These are phyloP conservation scores for Drosophila kambysellisi DNA, from an alignment of 2,888 invertebrate species.

Conservation along the genomic window DNA sequence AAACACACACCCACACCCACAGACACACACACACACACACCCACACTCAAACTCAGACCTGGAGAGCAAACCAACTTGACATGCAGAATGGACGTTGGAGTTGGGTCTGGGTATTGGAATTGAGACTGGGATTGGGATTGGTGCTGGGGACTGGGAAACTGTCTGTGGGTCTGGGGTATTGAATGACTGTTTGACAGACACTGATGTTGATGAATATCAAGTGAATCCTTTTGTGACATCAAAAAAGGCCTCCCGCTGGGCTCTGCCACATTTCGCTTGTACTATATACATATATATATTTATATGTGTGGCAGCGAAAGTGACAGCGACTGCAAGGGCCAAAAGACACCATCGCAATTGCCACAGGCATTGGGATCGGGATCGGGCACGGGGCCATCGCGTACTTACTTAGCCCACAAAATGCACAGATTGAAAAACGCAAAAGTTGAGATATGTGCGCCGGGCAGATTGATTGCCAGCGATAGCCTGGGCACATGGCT, in stretches of 20 bases:
- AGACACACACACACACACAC: constrained; percentile 33
- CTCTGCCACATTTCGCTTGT: constrained; percentile 36
- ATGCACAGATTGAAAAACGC: constrained; percentile 77
- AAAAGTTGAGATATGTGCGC: constrained; percentile 78
- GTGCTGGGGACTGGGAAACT: constrained; percentile 16
- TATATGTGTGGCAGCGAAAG: constrained; percentile 66
- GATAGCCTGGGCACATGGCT: constrained; percentile 72
- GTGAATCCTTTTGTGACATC: constrained; percentile 85
- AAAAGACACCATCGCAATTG: constrained; percentile 25
- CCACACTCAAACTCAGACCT: constrained; percentile 6
- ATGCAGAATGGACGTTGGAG: constrained; percentile 68
- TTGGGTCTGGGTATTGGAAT: constrained; percentile 37
- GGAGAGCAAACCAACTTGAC: constrained; percentile 64
- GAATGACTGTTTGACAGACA: constrained; percentile 81
- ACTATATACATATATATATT: neutral
- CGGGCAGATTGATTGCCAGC: constrained; percentile 82
- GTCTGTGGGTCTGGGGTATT: constrained; percentile 53
- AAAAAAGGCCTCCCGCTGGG: constrained; percentile 80
- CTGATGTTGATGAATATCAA: constrained; percentile 85
- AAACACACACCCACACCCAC: constrained; percentile 22
- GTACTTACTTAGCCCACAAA: constrained; percentile 80
- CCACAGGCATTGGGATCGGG: constrained; percentile 27
- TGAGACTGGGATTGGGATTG: constrained; percentile 37
- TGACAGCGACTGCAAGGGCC: constrained; percentile 42
- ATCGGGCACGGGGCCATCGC: constrained; percentile 60